These are phyloP conservation scores for Antitype chi DNA, from an alignment of 2,888 invertebrate genomes.

Conservation along the genomic window DNA sequence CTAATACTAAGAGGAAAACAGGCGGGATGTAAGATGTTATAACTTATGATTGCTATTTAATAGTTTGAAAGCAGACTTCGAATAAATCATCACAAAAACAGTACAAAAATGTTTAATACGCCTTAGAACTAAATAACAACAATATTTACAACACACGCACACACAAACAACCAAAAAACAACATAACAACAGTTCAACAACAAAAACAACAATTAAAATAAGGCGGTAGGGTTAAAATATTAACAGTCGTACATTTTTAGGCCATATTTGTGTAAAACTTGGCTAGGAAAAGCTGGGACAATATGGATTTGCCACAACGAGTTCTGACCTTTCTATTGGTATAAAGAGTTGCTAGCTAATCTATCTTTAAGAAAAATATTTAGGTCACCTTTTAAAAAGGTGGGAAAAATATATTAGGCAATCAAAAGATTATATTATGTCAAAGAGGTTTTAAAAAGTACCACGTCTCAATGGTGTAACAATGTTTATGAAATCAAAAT, in stretches of 20 bases:
- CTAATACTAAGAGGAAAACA: no score
- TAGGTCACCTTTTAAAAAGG: neutral
- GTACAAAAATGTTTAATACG: conserved; percentile 63
- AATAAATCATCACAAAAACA: conserved; percentile 33
- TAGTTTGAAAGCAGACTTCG: accelerated
- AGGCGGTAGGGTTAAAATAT: conserved; percentile 54
- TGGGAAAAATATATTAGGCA: neutral
- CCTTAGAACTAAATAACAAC: conserved; percentile 74
- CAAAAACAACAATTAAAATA: conserved; percentile 43
- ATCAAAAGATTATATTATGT: no score
- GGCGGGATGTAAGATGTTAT: no score
- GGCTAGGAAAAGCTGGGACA: neutral
- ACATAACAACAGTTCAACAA: conserved; percentile 52
- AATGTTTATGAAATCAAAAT: no score
- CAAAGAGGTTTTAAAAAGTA: neutral
- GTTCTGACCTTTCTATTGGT: neutral
- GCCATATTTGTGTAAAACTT: conserved; percentile 8
- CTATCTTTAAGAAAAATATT: neutral
- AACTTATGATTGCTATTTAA: neutral
- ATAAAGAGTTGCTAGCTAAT: conserved; percentile 9
- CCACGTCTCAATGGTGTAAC: no score
- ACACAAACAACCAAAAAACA: conserved; percentile 60
- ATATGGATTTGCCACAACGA: neutral
- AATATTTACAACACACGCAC: conserved; percentile 71
- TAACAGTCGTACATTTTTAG: conserved; percentile 25